Base-by-base conservation (phyloP, 2,797 vertebrate genomes). In the Periparus ater region DNA sequence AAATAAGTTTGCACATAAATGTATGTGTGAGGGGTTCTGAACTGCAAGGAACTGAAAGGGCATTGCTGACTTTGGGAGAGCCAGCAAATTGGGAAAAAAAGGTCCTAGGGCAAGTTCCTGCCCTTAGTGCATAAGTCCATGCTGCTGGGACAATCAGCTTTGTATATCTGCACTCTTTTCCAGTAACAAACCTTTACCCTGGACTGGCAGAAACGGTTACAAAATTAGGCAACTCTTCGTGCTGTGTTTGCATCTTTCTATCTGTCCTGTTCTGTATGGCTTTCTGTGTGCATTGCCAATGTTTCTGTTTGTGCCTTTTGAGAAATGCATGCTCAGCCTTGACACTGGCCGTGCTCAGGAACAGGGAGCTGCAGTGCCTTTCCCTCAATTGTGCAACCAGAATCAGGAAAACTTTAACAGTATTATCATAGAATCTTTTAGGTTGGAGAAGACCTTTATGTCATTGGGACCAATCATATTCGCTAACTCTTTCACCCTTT, bases 371-470 rank as follows among this genome's bases (percentile, higher is more conserved):
- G 29, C 27, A 40, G 9, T 1, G 9, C 11, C 19, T 25, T 62
- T 29, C 16, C 17, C 22, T 76, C 4, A 0, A 8, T 7, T 0
- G 0, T 88, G 21, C 17, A 50, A 40, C 11, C 13, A 36, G 26
- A 53, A 60, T 51, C 1, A 1, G 10, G 6, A 61, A 75, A 67
- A 57, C 3, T 20, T 58, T 30, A 63, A 25, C 4, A 15, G 8
- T 17, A 19, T 45, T 47, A n/a, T 44, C 34, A 12, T 3, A 38
- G 23, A 42, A 34, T 48, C 6, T 34, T 63, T 87, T 71, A 26
- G 2, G 7, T 30, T 88, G 60, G 16, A 40, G 25, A 75, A 65
- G 23, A 42, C 6, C 3, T 17, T 58, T 42, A n/a, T 23, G 18
- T 54, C 27, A 72, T 13, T 17, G 11, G 42, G 9, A 38, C 18